Percentiles rank a stretch among this genome's conserved stretches.
Conservation (phyloP, 1,140 invertebrate species). For the Augochlora pura region DNA sequence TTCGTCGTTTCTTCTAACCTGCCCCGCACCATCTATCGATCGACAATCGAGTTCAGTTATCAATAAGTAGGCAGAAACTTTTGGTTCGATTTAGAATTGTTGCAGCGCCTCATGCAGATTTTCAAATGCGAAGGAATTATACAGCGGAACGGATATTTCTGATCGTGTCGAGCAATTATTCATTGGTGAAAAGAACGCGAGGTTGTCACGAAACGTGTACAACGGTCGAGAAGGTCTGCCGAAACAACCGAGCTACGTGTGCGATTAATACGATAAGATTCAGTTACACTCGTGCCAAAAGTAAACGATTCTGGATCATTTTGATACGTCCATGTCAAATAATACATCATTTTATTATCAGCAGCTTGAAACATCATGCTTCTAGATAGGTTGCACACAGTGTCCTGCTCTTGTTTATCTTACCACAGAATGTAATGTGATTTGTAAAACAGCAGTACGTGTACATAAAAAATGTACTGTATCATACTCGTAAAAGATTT, state of each 20-base stretch:
- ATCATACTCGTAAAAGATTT: too few relatives aligned
- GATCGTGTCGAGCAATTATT: neutral
- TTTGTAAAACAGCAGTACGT: neutral
- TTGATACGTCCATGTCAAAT: neutral
- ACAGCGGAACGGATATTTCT: neutral
- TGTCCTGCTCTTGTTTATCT: too few relatives aligned
- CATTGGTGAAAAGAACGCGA: neutral
- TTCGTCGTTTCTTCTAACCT: neutral
- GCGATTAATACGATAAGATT: too few relatives aligned
- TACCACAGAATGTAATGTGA: too few relatives aligned
- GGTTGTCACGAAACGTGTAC: neutral
- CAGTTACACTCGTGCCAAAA: too few relatives aligned
- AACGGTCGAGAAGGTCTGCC: neutral
- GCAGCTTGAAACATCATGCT: too few relatives aligned
- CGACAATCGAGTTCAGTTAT: neutral
- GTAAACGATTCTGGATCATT: neutral
- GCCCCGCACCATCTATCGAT: neutral
- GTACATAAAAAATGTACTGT: too few relatives aligned
- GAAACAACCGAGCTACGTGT: too few relatives aligned
- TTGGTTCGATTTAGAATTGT: neutral
- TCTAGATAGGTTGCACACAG: too few relatives aligned
- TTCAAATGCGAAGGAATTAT: neutral
- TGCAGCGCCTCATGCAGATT: neutral
- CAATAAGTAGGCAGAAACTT: neutral
- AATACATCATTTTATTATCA: too few relatives aligned